These are phyloP conservation scores for Sphaerophoria rueppellii DNA, from an alignment of 2,888 invertebrate genomes.

Conservation along the genomic window DNA sequence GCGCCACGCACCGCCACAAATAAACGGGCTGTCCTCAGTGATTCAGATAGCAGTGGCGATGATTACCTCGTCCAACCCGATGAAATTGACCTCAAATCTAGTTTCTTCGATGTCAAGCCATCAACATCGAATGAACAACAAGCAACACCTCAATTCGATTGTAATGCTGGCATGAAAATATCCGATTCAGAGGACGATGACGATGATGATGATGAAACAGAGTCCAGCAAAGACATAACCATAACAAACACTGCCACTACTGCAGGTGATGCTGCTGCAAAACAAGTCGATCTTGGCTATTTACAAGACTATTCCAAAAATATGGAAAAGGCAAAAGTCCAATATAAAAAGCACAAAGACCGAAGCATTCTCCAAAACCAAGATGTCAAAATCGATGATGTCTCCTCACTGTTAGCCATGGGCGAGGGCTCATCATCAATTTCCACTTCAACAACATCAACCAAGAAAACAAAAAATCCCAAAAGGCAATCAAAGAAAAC, in stretches of 20 bases:
- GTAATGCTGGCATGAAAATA: slow-evolving; percentile 79
- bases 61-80: slow-evolving; percentile 84
- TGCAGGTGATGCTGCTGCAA: slow-evolving; percentile 71
- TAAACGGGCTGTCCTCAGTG: slow-evolving; percentile 44
- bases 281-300: slow-evolving; percentile 83
- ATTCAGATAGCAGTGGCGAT: slow-evolving; percentile 82
- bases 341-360: slow-evolving; percentile 83
- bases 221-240: slow-evolving; percentile 71
- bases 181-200: slow-evolving; percentile 78
- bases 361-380: slow-evolving; percentile 74
- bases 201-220: slow-evolving; percentile 74
- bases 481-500: slow-evolving; percentile 78
- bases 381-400: slow-evolving; percentile 82
- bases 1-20: not conserved
- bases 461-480: slow-evolving; percentile 76
- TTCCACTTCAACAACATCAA: slow-evolving; percentile 77
- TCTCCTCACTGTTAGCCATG: slow-evolving; percentile 86
- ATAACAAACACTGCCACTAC: slow-evolving; percentile 12
- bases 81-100: slow-evolving; percentile 84
- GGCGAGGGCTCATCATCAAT: slow-evolving; percentile 84
- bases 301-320: slow-evolving; percentile 84
- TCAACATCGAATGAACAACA: slow-evolving; percentile 71
- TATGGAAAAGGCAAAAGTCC: slow-evolving; percentile 85
- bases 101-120: slow-evolving; percentile 82
- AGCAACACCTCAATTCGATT: slow-evolving; percentile 78